Evolutionary conservation across 2,113 vertebrate genomes (phyloP), one percentile per base, ranked within the genome.

Genomic region (Hippolais icterina): DNA sequence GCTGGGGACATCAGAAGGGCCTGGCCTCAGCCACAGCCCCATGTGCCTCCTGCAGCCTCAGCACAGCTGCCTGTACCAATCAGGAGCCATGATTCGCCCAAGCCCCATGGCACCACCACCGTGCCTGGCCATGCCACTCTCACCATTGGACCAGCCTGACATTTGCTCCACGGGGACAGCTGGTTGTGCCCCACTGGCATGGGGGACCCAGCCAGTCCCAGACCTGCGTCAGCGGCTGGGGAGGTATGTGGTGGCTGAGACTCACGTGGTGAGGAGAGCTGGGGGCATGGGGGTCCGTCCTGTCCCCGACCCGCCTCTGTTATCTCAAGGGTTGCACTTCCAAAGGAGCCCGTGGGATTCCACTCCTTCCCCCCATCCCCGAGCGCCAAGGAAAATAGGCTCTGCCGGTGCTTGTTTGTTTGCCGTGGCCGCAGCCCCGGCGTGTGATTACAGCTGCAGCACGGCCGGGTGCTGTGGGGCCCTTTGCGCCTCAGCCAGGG

Each of bases 391-490:
- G 90, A 96, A 97, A 97, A 97, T 87, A 97, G 93, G 81, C 80
- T 83, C 93, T 50, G 81, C 47, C 28, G 78, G 74, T 24, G 84
- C 82, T 61, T 92, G 92, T 95, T 96, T 96, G 87, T 96, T 96
- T 96, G 92, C 95, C n/a, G 41, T 59, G 94, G 93, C 84, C 63
- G 28, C 1, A 6, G 85, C 89, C 81, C 75, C 21, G 20, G 69
- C 24, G 15, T 96, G 93, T 96, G 93, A 95, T 93, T 96, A 89
- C 95, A 97, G 95, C 95, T 96, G 96, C 81, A 96, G 70, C 83
- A 2, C 39, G 41, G 82, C 52, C 47, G n/a, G 93, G 94, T 8
- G 61, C 96, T 92, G 75, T 3, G 7, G 49, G 61, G 57, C 75
- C 61, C 86, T 94, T 64, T 96, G 82, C 41, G 1, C 78, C 76